Percentiles rank a stretch among this genome's conserved stretches.
phyloP scores from a whole-genome alignment of 2,888 invertebrate species.

The Ditylenchus weischeri region DNA sequence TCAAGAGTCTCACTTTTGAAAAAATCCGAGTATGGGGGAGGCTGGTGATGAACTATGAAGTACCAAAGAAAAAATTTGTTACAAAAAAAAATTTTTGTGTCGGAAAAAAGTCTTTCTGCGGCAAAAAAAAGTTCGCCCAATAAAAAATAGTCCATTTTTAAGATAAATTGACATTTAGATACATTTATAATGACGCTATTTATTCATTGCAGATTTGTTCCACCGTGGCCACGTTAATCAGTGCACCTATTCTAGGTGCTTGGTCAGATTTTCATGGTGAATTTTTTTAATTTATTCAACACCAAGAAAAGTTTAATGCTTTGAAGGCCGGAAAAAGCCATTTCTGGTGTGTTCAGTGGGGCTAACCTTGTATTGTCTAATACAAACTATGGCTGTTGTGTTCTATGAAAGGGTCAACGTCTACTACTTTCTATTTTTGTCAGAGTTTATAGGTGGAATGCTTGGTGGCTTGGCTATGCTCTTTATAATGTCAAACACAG shows the following conservation, averaged over 20 bases:
- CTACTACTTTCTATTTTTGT: slow-evolving; percentile 41
- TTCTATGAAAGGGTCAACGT: slow-evolving; percentile 43
- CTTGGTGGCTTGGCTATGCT: slow-evolving; percentile 42
- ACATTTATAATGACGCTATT: too few species aligned
- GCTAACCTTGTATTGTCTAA: slow-evolving; percentile 33
- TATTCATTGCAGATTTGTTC: slow-evolving; percentile 4
- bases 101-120: too few species aligned
- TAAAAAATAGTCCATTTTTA: too few species aligned
- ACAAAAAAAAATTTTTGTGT: too few species aligned
- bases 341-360: slow-evolving; percentile 41
- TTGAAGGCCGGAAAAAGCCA: slow-evolving; percentile 40
- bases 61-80: too few species aligned
- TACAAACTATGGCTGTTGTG: slow-evolving; percentile 39
- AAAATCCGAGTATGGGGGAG: too few species aligned
- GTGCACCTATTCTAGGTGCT: slow-evolving; percentile 7
- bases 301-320: not conserved
- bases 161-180: too few species aligned
- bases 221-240: not conserved
- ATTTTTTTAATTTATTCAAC: not conserved
- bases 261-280: slow-evolving; percentile 11
- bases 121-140: too few species aligned
- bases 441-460: slow-evolving; percentile 33
- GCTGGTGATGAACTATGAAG: too few species aligned
- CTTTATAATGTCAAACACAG: slow-evolving; percentile 39
- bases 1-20: too few species aligned